These are phyloP conservation scores for Formica aserva DNA, from an alignment of 2,888 invertebrate species.

Conservation along the genomic window DNA sequence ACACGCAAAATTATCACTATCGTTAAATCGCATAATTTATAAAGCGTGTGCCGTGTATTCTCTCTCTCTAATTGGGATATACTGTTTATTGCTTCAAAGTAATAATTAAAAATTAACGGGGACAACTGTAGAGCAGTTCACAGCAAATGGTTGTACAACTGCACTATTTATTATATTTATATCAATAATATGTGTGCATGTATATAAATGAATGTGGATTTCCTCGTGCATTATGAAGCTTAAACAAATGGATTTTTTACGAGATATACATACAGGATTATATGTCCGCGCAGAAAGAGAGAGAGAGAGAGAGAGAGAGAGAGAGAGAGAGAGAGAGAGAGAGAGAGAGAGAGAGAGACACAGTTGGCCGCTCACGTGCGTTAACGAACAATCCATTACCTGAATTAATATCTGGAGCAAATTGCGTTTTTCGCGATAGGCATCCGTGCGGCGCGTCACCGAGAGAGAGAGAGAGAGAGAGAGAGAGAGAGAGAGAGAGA, in stretches of 20 bases:
- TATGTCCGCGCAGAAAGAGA: neutral
- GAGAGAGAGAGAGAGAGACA: neutral
- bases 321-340: neutral
- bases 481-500: too few relatives aligned
- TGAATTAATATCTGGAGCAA: constrained; percentile 81
- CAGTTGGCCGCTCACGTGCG: constrained; percentile 43
- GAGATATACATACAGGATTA: constrained; percentile 14
- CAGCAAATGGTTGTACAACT: neutral
- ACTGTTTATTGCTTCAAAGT: neutral
- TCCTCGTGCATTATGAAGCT: neutral
- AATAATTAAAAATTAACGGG: constrained; percentile 10
- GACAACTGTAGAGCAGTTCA: neutral
- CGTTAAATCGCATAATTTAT: neutral
- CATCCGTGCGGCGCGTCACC: constrained; percentile 58
- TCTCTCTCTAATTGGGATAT: neutral
- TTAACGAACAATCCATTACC: constrained; percentile 80
- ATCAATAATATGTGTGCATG: neutral
- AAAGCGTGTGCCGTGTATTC: neutral
- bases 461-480: neutral
- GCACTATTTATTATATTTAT: constrained; percentile 20
- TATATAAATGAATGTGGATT: neutral
- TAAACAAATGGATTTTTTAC: constrained; percentile 39
- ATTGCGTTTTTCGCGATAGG: constrained; percentile 78
- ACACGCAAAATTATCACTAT: neutral
- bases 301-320: neutral